phyloP scores from a whole-genome alignment of 2,113 vertebrate species.

The Chloroceryle aenea region DNA sequence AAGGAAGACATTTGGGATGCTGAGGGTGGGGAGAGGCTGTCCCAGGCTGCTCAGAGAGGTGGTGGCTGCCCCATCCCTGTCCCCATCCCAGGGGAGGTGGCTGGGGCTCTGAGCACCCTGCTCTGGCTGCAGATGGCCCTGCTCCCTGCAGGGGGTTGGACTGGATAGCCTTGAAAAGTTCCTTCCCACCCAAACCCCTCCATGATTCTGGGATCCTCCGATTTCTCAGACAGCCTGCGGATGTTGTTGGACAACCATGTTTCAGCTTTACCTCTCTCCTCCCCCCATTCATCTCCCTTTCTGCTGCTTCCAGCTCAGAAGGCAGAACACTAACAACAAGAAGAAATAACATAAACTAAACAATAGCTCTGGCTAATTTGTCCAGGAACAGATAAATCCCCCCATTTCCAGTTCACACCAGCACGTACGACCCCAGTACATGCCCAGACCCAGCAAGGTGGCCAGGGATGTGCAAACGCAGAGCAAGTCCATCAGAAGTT shows the following conservation, averaged over 20 bases:
- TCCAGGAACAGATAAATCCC: background rate
- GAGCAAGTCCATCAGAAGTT: background rate
- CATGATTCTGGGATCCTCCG: background rate
- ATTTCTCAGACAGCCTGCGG: background rate
- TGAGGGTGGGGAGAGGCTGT: no score
- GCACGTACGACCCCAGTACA: background rate
- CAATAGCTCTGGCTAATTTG: fast-evolving
- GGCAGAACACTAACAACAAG: background rate
- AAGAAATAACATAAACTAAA: background rate
- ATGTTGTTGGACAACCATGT: fast-evolving
- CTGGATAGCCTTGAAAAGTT: background rate
- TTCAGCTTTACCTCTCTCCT: background rate
- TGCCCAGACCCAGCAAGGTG: fast-evolving
- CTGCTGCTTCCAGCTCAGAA: background rate
- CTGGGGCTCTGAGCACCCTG: background rate
- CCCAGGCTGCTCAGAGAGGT: no score
- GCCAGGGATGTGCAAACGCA: fast-evolving
- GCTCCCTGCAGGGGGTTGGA: background rate
- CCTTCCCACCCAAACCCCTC: background rate
- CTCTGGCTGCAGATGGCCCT: background rate
- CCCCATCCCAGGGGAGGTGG: background rate
- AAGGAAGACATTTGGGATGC: no score
- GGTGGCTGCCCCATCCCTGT: background rate
- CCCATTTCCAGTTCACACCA: fast-evolving
- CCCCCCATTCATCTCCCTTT: background rate